Conservation (phyloP, 1,140 invertebrate species). For the Rhyzopertha dominica region DNA sequence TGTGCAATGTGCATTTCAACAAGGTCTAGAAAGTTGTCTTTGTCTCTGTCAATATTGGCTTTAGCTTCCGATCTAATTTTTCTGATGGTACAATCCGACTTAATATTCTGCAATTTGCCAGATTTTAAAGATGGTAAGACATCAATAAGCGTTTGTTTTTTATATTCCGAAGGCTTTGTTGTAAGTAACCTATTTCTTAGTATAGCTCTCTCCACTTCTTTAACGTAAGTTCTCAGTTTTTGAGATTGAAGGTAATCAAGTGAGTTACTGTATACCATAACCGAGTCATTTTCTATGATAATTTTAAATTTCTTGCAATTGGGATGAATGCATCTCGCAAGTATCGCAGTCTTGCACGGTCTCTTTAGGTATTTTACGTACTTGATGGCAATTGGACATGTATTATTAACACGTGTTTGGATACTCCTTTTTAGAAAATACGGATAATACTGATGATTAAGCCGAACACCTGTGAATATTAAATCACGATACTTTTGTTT, state of each 20-base stretch:
- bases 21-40: constrained; percentile 7
- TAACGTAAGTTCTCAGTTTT: constrained; percentile 3
- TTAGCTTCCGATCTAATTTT: constrained; percentile 9
- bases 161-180: constrained; percentile 4
- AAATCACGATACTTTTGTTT: no score
- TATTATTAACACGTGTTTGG: no score
- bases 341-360: no score
- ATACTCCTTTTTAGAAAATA: no score
- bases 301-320: constrained; percentile 12
- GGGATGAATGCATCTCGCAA: no score
- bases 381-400: no score
- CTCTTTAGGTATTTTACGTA: no score
- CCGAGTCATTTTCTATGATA: background rate
- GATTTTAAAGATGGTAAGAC: background rate
- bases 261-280: constrained; percentile 2
- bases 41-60: constrained; percentile 4
- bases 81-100: constrained; percentile 5
- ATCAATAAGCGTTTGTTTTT: constrained; percentile 3
- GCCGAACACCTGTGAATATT: no score
- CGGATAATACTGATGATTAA: no score
- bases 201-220: constrained; percentile 6
- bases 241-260: constrained; percentile 6
- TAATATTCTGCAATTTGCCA: constrained; percentile 8
- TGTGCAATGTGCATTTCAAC: constrained; percentile 4
- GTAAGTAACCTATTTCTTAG: no score